These are phyloP conservation scores for Pseudomyrmex flavicornis DNA, from an alignment of 1,140 invertebrate genomes.

Conservation along the genomic window DNA sequence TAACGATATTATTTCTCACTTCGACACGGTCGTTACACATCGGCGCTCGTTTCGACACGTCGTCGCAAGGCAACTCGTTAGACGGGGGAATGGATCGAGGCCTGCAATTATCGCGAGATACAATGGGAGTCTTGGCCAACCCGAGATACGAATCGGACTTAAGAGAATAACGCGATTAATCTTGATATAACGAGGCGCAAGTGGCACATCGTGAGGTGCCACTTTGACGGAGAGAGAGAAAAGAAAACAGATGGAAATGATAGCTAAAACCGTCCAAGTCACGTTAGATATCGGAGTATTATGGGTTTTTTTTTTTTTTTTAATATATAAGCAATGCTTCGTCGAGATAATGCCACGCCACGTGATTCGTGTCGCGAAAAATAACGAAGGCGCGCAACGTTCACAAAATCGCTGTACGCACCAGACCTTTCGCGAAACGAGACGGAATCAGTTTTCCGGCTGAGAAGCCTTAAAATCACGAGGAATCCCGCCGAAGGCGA, in stretches of 20 bases:
- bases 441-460: background rate
- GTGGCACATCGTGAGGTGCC: slow-evolving; percentile 35
- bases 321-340: slow-evolving; percentile 13
- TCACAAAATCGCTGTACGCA: slow-evolving; percentile 1
- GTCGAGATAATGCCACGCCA: slow-evolving; percentile 6
- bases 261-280: slow-evolving; percentile 42
- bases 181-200: slow-evolving; percentile 58
- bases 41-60: slow-evolving; percentile 9
- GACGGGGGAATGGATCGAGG: background rate
- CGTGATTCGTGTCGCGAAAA: slow-evolving; percentile 6
- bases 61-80: background rate
- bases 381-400: slow-evolving; percentile 13
- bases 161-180: slow-evolving; percentile 59
- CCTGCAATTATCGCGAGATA: slow-evolving; percentile 30
- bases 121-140: slow-evolving; percentile 61
- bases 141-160: slow-evolving; percentile 60
- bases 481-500: background rate
- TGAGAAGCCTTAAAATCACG: slow-evolving; percentile 10
- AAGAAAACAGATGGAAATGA: too few species aligned
- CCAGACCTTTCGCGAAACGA: background rate
- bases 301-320: too few species aligned
- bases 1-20: background rate
- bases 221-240: slow-evolving; percentile 54
- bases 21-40: slow-evolving; percentile 1
- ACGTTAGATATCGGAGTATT: slow-evolving; percentile 9